These are phyloP conservation scores for Oreohelix idahoensis DNA, from an alignment of 1,140 invertebrate species.

Conservation along the genomic window DNA sequence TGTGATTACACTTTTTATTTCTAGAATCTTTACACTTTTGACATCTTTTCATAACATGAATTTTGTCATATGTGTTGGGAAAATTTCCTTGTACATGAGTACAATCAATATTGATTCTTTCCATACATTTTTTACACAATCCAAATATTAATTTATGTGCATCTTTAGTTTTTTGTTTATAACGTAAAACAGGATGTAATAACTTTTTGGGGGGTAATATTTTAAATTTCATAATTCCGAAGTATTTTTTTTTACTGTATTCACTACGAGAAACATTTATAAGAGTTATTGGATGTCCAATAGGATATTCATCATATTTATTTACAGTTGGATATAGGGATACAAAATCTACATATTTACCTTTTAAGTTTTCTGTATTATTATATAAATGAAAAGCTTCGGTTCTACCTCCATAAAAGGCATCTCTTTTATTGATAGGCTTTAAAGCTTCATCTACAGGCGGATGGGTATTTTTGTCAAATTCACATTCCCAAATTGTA, in stretches of 20 bases:
- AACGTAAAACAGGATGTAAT: too few species aligned
- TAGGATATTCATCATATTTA: constrained; percentile 10
- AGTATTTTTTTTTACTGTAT: background rate
- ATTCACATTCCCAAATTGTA: constrained; percentile 15
- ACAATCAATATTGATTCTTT: too few species aligned
- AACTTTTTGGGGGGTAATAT: too few species aligned
- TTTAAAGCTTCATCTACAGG: constrained; percentile 6
- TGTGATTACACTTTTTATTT: too few species aligned
- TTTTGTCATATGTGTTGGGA: too few species aligned
- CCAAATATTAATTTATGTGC: too few species aligned
- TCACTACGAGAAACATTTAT: background rate
- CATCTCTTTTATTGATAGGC: constrained; percentile 1
- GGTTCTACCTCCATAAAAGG: background rate
- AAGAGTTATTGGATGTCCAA: background rate
- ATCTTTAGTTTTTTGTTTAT: too few species aligned
- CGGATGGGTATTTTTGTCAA: background rate
- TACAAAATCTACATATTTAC: constrained; percentile 5
- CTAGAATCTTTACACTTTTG: too few species aligned
- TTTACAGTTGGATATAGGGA: background rate
- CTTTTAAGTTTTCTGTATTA: constrained; percentile 3
- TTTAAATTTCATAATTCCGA: background rate
- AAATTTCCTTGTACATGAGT: too few species aligned
- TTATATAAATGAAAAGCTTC: constrained; percentile 2
- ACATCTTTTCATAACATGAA: too few species aligned
- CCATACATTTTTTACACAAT: too few species aligned